Conservation (phyloP, 2,888 invertebrate species). For the Eristalinus aeneus region DNA sequence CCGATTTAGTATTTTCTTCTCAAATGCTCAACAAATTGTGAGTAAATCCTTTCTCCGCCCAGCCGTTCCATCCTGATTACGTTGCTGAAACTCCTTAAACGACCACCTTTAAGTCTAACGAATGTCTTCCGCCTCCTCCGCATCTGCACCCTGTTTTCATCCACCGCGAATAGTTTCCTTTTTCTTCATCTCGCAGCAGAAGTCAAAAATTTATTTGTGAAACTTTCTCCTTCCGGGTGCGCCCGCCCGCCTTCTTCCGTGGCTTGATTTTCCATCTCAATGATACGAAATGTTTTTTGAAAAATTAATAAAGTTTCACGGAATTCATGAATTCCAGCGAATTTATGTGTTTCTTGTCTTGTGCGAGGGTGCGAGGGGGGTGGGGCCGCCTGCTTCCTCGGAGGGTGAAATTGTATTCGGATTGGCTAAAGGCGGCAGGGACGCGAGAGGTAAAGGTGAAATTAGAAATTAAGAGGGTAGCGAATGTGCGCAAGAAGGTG, state of each 20-base stretch:
- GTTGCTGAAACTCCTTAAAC: neutral
- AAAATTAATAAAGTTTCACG: constrained; percentile 16
- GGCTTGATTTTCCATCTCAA: neutral
- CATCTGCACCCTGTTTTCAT: neutral
- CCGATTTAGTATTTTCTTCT: too few relatives aligned
- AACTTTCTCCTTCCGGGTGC: neutral
- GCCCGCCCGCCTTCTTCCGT: neutral
- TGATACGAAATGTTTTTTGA: constrained; percentile 5
- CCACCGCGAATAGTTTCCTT: neutral
- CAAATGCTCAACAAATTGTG: too few relatives aligned
- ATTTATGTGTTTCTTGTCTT: constrained; percentile 6
- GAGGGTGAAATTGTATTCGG: neutral
- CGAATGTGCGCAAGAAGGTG: neutral
- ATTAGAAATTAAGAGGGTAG: neutral
- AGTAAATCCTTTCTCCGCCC: neutral
- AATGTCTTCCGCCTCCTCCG: neutral
- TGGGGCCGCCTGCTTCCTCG: neutral
- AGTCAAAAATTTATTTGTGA: constrained; percentile 14
- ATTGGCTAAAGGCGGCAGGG: neutral
- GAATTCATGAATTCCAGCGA: constrained; percentile 11
- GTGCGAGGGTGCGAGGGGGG: too few relatives aligned
- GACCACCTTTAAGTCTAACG: neutral
- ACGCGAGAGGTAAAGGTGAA: neutral
- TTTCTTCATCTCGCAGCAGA: neutral
- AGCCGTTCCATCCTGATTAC: neutral